Percentiles rank a stretch among this genome's conserved stretches.
phyloP scores from a whole-genome alignment of 2,113 vertebrate genomes.

The Pungitius pungitius region DNA sequence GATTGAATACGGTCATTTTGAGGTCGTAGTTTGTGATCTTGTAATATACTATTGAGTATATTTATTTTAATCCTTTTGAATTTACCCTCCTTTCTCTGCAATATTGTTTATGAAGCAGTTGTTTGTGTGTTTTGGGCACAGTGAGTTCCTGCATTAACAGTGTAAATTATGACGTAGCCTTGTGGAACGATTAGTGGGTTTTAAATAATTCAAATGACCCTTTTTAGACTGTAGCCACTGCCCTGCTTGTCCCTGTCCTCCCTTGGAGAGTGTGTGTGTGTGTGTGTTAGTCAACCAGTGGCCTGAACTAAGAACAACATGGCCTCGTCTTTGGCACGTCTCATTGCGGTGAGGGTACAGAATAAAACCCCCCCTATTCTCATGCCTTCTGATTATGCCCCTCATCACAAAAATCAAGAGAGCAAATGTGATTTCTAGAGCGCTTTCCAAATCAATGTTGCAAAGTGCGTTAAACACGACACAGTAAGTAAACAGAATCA shows the following conservation, averaged over 20 bases:
- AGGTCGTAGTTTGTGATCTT: neutral
- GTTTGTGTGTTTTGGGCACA: neutral
- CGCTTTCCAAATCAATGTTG: neutral
- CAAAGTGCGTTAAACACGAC: neutral
- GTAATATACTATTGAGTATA: too few relatives aligned
- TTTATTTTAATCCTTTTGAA: too few relatives aligned
- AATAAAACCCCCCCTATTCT: conserved; percentile 3
- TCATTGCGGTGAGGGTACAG: neutral
- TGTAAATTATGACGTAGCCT: neutral
- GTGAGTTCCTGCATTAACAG: neutral
- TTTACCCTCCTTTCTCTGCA: neutral
- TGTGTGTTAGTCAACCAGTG: conserved; percentile 1
- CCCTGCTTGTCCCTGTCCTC: conserved; percentile 6
- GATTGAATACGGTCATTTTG: neutral
- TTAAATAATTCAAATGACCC: conserved; percentile 6
- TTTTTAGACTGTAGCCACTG: conserved; percentile 21
- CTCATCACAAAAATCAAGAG: neutral
- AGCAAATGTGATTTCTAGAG: neutral
- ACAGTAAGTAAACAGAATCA: neutral
- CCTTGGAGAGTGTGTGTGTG: conserved; percentile 36
- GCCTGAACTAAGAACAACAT: conserved; percentile 34
- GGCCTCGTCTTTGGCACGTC: conserved; percentile 44
- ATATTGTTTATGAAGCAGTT: neutral
- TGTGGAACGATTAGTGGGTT: neutral
- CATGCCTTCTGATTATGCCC: conserved; percentile 10